phyloP scores from a whole-genome alignment of 2,888 invertebrate species.

The Lasioglossum malachurum region DNA sequence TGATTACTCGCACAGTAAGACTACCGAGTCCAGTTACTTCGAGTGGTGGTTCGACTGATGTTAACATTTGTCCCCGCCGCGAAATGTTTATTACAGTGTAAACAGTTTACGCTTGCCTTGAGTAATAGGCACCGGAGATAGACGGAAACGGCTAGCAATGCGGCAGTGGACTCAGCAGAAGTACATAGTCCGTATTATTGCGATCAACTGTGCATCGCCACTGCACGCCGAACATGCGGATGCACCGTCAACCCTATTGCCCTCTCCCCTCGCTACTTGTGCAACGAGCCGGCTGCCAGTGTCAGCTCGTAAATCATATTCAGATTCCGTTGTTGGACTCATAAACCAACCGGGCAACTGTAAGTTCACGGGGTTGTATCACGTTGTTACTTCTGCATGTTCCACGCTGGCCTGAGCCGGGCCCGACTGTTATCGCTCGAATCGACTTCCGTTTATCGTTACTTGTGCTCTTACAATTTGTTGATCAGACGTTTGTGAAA shows the following conservation, averaged over 20 bases:
- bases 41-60: background rate
- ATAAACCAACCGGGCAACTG: constrained; percentile 67
- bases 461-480: constrained; percentile 48
- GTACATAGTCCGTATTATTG: constrained; percentile 54
- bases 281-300: constrained; percentile 50
- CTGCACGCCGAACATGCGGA: constrained; percentile 65
- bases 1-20: background rate
- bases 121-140: constrained; percentile 26
- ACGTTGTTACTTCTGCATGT: constrained; percentile 33
- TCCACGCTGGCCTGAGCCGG: constrained; percentile 51
- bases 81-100: constrained; percentile 5
- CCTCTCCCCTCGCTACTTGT: background rate
- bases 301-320: constrained; percentile 77
- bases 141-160: constrained; percentile 47
- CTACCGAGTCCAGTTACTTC: background rate
- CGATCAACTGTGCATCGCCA: constrained; percentile 69
- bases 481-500: constrained; percentile 10
- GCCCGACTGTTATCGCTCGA: constrained; percentile 64
- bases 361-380: constrained; percentile 61
- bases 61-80: background rate
- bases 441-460: constrained; percentile 67
- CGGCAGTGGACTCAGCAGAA: constrained; percentile 55
- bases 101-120: background rate
- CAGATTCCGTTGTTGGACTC: constrained; percentile 75
- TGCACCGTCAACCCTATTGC: constrained; percentile 37